Evolutionary conservation across 2,797 vertebrate genomes (phyloP).

Genomic region (Scyliorhinus canicula): DNA sequence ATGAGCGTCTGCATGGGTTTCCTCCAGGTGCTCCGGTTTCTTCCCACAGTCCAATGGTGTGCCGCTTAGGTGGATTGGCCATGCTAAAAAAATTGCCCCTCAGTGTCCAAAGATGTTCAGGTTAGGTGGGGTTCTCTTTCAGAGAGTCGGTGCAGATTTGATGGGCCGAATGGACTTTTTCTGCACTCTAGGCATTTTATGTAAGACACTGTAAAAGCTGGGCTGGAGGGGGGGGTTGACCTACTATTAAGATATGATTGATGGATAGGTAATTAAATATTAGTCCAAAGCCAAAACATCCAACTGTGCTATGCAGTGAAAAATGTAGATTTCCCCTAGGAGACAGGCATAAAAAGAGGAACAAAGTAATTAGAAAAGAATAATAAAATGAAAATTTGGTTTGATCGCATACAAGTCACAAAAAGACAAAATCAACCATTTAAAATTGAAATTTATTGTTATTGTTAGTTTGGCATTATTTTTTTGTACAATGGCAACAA

Average conservation of each 20-base stretch:
- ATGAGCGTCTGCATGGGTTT: too few relatives aligned
- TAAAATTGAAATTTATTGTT: neutral
- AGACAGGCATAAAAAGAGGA: neutral
- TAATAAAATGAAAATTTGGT: neutral
- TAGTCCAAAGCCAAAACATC: slow-evolving; percentile 11
- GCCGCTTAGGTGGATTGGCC: too few relatives aligned
- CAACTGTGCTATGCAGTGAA: neutral
- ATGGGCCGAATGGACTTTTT: too few relatives aligned
- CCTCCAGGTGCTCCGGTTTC: too few relatives aligned
- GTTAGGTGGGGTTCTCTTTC: too few relatives aligned
- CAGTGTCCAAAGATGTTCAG: too few relatives aligned
- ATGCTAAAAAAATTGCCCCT: too few relatives aligned
- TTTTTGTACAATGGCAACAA: neutral
- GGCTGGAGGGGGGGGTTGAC: neutral
- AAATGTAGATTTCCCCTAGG: neutral
- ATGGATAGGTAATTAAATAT: neutral
- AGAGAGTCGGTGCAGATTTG: too few relatives aligned
- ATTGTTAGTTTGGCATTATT: too few relatives aligned
- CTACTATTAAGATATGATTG: neutral
- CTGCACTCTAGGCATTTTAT: too few relatives aligned
- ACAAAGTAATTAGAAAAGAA: neutral
- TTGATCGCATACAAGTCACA: neutral
- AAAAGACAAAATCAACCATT: neutral
- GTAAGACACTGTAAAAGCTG: too few relatives aligned
- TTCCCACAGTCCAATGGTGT: too few relatives aligned